phyloP scores from a whole-genome alignment of 2,888 invertebrate species.

The Palloptera scutellata region DNA sequence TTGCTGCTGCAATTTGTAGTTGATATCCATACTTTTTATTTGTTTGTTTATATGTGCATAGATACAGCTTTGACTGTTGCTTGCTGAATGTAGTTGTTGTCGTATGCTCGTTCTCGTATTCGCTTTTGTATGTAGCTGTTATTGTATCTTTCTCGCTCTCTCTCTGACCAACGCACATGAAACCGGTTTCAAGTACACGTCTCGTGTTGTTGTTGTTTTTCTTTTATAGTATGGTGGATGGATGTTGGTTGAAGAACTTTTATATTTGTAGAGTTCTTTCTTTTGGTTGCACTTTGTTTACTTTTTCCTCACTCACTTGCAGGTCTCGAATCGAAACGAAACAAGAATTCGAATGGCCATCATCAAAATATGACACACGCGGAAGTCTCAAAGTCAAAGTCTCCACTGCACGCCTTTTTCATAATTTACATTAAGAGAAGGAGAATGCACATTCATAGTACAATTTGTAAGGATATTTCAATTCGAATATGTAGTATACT shows the following conservation, averaged over 20 bases:
- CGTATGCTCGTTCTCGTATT: neutral
- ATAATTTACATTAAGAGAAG: no score
- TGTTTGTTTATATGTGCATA: slow-evolving; percentile 4
- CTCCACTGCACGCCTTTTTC: slow-evolving; percentile 8
- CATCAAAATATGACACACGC: slow-evolving; percentile 19
- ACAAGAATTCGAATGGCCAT: slow-evolving; percentile 18
- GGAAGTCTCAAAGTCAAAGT: slow-evolving; percentile 13
- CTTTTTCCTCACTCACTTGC: neutral
- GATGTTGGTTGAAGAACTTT: slow-evolving; percentile 18
- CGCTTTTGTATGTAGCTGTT: slow-evolving; percentile 1
- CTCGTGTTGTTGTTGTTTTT: slow-evolving; percentile 19
- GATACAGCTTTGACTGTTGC: slow-evolving; percentile 39
- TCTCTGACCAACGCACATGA: slow-evolving; percentile 45
- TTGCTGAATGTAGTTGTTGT: slow-evolving; percentile 13
- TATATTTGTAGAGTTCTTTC: slow-evolving; percentile 33
- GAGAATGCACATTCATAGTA: slow-evolving; percentile 1
- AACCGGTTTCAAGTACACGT: slow-evolving; percentile 47
- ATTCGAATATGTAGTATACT: no score
- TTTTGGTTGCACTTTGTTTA: slow-evolving; percentile 18
- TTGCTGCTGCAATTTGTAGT: slow-evolving; percentile 48
- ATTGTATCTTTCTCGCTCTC: slow-evolving; percentile 39
- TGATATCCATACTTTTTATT: slow-evolving; percentile 42
- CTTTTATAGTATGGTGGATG: slow-evolving; percentile 11
- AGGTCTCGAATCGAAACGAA: neutral
- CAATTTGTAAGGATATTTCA: no score